A percentile compares a stretch with the other conserved stretches of the same genome.
These are phyloP conservation scores for Eristalis pertinax DNA, from an alignment of 2,888 invertebrate genomes.

Conservation along the genomic window DNA sequence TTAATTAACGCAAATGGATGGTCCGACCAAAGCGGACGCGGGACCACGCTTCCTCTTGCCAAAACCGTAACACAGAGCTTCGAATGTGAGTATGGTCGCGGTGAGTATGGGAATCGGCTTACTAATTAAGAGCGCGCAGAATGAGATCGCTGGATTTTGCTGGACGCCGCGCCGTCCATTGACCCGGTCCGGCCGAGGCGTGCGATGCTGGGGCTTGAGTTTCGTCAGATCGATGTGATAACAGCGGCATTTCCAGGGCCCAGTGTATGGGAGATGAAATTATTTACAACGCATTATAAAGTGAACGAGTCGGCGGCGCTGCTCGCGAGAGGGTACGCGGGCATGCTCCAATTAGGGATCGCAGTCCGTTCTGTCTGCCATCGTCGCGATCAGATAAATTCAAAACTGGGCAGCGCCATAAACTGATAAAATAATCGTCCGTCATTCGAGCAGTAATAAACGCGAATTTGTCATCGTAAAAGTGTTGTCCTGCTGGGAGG, in stretches of 20 bases:
- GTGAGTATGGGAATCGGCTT: background rate
- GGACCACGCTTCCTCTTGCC: background rate
- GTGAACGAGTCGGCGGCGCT: slow-evolving; percentile 1
- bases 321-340: background rate
- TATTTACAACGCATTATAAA: slow-evolving; percentile 65
- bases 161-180: slow-evolving; percentile 20
- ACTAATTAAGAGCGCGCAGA: slow-evolving; percentile 65
- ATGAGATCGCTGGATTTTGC: slow-evolving; percentile 17
- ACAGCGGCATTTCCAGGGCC: slow-evolving; percentile 9
- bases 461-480: slow-evolving; percentile 73
- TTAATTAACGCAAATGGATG: slow-evolving; percentile 66
- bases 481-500: slow-evolving; percentile 68
- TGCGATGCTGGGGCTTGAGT: slow-evolving; percentile 5
- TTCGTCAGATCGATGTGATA: slow-evolving; percentile 57
- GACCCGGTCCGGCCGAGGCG: slow-evolving; percentile 18
- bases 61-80: slow-evolving; percentile 10
- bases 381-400: slow-evolving; percentile 54
- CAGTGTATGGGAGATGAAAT: slow-evolving; percentile 48
- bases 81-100: background rate
- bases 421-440: slow-evolving; percentile 71
- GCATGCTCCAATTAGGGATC: slow-evolving; percentile 64
- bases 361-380: background rate
- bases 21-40: background rate
- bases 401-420: slow-evolving; percentile 44
- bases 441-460: slow-evolving; percentile 72